These are phyloP conservation scores for Nothobranchius furzeri DNA, from an alignment of 2,113 vertebrate species.

Conservation along the genomic window DNA sequence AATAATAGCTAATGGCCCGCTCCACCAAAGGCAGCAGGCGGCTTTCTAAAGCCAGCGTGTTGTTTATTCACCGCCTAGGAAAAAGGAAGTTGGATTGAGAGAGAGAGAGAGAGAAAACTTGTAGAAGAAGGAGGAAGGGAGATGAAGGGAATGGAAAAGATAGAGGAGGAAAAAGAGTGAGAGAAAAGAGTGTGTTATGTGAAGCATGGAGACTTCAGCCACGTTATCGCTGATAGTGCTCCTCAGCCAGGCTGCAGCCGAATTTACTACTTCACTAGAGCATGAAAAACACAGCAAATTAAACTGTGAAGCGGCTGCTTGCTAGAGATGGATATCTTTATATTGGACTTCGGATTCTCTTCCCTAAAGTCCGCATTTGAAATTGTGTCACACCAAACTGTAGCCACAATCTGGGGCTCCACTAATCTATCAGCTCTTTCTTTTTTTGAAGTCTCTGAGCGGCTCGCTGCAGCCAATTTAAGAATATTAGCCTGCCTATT, in stretches of 20 bases:
- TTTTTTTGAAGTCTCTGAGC: constrained; percentile 53
- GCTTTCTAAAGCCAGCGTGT: constrained; percentile 40
- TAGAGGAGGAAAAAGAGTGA: constrained; percentile 63
- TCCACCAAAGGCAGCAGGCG: constrained; percentile 31
- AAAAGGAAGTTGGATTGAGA: constrained; percentile 45
- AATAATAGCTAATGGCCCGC: constrained; percentile 48
- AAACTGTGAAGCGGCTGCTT: constrained; percentile 90
- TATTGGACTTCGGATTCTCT: constrained; percentile 86
- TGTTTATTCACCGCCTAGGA: constrained; percentile 42
- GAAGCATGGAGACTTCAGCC: constrained; percentile 90
- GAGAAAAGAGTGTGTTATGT: constrained; percentile 83
- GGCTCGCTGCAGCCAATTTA: constrained; percentile 45
- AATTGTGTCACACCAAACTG: constrained; percentile 72
- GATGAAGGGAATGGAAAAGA: constrained; percentile 48
- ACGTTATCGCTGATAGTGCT: constrained; percentile 91
- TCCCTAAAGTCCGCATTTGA: constrained; percentile 78
- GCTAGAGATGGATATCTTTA: constrained; percentile 92
- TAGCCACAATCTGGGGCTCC: constrained; percentile 47
- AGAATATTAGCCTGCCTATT: constrained; percentile 41
- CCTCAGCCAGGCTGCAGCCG: constrained; percentile 83
- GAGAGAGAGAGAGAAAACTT: constrained; percentile 35
- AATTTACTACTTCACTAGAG: constrained; percentile 97
- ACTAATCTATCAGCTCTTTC: constrained; percentile 64
- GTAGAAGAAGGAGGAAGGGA: constrained; percentile 33
- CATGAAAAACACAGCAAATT: constrained; percentile 95